Conservation (phyloP, 2,888 invertebrate species). For the Erebia aethiops region DNA sequence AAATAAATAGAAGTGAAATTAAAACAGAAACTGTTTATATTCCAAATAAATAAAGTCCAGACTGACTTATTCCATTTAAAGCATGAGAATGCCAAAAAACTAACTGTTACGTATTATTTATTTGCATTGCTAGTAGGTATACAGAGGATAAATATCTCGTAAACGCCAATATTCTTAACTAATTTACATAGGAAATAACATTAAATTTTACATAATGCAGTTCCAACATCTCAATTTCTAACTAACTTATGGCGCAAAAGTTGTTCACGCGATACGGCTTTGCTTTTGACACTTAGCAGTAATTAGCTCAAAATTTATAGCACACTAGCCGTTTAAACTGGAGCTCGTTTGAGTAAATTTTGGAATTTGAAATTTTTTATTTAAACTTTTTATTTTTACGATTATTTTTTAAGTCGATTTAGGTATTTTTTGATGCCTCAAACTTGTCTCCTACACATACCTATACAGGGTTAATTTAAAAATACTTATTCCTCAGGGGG, state of each 20-base stretch:
- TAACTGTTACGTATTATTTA: no score
- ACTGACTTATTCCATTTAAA: no score
- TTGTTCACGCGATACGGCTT: slow-evolving; percentile 64
- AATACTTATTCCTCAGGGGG: no score
- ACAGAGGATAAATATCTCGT: no score
- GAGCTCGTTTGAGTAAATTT: slow-evolving; percentile 22
- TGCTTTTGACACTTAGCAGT: slow-evolving; percentile 74
- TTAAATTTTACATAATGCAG: slow-evolving; percentile 21
- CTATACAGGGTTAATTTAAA: background rate
- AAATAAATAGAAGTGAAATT: no score
- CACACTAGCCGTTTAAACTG: slow-evolving; percentile 40
- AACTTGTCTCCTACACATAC: background rate
- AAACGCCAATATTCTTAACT: background rate
- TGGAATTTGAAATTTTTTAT: slow-evolving; percentile 22
- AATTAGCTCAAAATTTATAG: slow-evolving; percentile 74
- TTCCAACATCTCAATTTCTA: slow-evolving; percentile 46
- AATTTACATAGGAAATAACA: background rate
- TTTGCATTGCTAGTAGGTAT: no score
- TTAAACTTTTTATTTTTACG: slow-evolving; percentile 15
- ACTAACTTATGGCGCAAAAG: slow-evolving; percentile 70
- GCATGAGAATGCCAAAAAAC: no score
- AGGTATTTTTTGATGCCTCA: background rate
- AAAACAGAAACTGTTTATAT: no score
- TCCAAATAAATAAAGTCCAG: no score
- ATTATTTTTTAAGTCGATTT: background rate